Evolutionary conservation across 2,797 vertebrate species (phyloP).

Genomic region (Pogoniulus pusillus): DNA sequence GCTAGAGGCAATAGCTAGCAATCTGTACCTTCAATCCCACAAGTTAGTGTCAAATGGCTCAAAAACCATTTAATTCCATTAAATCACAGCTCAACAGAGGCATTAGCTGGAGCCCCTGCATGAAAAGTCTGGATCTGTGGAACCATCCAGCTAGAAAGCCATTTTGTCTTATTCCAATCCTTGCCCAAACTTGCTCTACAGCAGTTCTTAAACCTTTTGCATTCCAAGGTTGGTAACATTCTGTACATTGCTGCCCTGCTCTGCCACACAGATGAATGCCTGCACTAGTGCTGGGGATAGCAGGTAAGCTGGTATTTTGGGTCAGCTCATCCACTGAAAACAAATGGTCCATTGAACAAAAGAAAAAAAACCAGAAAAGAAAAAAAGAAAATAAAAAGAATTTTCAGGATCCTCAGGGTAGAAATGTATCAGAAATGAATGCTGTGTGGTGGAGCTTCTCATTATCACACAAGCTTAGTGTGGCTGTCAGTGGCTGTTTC

Average conservation of each 20-base stretch:
- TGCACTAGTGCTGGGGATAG: not conserved
- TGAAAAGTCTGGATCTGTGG: not conserved
- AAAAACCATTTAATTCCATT: not conserved
- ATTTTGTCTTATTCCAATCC: not conserved
- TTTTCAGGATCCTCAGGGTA: not conserved
- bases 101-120: not conserved
- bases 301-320: not conserved
- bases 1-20: not conserved
- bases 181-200: accelerated
- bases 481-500: not conserved
- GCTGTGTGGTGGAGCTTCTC: not conserved
- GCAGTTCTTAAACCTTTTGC: not conserved
- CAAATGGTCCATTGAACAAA: not conserved
- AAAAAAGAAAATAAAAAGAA: too few species aligned
- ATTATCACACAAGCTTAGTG: not conserved
- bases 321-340: not conserved
- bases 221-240: not conserved
- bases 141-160: not conserved
- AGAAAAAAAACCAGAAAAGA: not conserved
- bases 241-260: not conserved
- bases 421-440: not conserved
- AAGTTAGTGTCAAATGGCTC: not conserved
- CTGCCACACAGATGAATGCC: not conserved
- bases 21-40: not conserved
- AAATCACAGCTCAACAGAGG: not conserved